These are phyloP conservation scores for Axea sp. DNA, from an alignment of 2,888 invertebrate species.

Conservation along the genomic window DNA sequence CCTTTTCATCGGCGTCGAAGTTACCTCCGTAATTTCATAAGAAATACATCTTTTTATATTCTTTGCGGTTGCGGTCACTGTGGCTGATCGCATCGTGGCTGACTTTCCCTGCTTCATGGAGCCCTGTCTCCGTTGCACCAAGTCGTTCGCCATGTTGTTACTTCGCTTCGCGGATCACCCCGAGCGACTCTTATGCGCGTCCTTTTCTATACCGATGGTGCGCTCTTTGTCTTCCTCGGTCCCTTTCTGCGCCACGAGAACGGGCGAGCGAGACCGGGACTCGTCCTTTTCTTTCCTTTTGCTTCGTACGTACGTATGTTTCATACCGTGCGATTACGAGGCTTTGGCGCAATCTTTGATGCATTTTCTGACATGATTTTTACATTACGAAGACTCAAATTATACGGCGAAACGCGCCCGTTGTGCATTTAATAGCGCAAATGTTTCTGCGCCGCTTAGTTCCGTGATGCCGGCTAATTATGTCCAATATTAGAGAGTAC, in stretches of 20 bases:
- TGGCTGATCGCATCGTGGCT: constrained; percentile 31
- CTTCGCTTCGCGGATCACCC: constrained; percentile 42
- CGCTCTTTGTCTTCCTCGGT: constrained; percentile 27
- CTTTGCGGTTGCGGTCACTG: constrained; percentile 37
- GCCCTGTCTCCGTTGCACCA: constrained; percentile 30
- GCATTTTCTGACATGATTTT: constrained; percentile 58
- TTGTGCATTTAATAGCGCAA: constrained; percentile 36
- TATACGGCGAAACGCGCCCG: constrained; percentile 38
- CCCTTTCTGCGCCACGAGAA: constrained; percentile 14
- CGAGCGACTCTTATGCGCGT: constrained; percentile 36
- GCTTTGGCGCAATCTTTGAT: constrained; percentile 60
- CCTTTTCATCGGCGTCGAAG: constrained; percentile 7
- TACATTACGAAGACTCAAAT: constrained; percentile 44
- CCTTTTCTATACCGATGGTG: constrained; percentile 37
- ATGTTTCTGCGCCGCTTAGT: constrained; percentile 23
- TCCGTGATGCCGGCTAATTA: constrained; percentile 19
- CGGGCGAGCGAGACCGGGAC: constrained; percentile 9
- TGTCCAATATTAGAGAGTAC: constrained; percentile 1
- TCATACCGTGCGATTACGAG: constrained; percentile 56
- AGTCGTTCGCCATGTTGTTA: constrained; percentile 27
- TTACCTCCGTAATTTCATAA: constrained; percentile 28
- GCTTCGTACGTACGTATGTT: constrained; percentile 36
- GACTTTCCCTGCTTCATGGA: constrained; percentile 24
- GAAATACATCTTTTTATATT: constrained; percentile 34
- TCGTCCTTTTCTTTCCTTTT: constrained; percentile 25